Conservation (phyloP, 2,797 vertebrate genomes). For the Brachyrhaphis roseni region DNA sequence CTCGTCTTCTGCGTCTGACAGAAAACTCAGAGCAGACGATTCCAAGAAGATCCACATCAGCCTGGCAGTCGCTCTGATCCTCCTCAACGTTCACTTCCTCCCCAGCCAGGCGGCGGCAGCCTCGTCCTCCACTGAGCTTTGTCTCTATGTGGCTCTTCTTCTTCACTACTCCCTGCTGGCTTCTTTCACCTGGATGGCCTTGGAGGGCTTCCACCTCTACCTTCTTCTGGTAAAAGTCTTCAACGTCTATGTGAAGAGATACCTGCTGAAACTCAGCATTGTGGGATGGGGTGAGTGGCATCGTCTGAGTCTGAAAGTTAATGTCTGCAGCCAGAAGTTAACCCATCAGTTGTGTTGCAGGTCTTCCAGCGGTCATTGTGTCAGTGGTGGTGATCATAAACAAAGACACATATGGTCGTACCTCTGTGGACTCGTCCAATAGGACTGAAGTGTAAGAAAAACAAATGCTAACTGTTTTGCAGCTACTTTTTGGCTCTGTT, state of each 20-base stretch:
- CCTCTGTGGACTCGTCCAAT: not conserved
- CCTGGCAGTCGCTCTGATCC: conserved; percentile 54
- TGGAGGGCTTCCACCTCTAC: conserved; percentile 87
- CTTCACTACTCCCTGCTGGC: conserved; percentile 81
- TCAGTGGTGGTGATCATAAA: conserved; percentile 47
- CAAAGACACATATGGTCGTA: conserved; percentile 46
- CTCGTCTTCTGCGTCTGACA: conserved; percentile 25
- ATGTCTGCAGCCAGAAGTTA: not conserved
- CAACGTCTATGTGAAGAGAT: conserved; percentile 82
- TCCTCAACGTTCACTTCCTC: conserved; percentile 64
- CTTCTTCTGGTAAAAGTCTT: conserved; percentile 84
- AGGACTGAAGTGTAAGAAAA: conserved; percentile 44
- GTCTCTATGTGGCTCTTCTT: conserved; percentile 39
- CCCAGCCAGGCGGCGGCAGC: conserved; percentile 10
- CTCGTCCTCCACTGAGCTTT: not conserved
- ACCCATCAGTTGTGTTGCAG: conserved; percentile 58
- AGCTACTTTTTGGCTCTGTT: not conserved
- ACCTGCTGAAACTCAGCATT: conserved; percentile 82
- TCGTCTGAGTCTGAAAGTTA: not conserved
- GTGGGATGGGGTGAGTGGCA: conserved; percentile 85
- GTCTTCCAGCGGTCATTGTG: conserved; percentile 75
- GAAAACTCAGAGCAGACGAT: conserved; percentile 42
- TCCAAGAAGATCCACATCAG: conserved; percentile 65
- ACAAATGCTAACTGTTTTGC: not conserved
- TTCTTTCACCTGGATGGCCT: conserved; percentile 81